These are phyloP conservation scores for Aphodius sticticus DNA, from an alignment of 2,888 invertebrate genomes.

Conservation along the genomic window DNA sequence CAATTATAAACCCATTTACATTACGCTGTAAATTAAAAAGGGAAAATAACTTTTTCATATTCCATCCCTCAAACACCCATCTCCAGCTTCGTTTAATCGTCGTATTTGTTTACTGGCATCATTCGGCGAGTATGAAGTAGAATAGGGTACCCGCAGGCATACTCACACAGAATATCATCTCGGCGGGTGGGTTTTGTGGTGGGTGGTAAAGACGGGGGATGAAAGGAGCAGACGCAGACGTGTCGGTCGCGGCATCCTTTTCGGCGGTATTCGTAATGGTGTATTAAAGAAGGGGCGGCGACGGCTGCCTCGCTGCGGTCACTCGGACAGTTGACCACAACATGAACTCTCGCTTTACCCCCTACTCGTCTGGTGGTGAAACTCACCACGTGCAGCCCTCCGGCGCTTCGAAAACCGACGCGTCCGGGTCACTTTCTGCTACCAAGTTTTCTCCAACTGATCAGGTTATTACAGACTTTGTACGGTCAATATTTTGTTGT, in stretches of 20 bases:
- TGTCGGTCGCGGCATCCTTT: slow-evolving; percentile 4
- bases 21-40: background rate
- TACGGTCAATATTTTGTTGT: background rate
- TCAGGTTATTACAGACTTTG: background rate
- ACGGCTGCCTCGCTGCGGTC: slow-evolving; percentile 8
- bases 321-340: slow-evolving; percentile 25
- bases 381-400: background rate
- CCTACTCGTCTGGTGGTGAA: slow-evolving; percentile 13
- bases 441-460: background rate
- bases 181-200: background rate
- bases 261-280: background rate
- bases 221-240: slow-evolving; percentile 4
- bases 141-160: background rate
- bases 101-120: background rate
- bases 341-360: slow-evolving; percentile 24
- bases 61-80: background rate
- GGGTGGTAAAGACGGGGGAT: background rate
- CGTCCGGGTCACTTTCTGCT: background rate
- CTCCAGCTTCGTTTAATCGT: background rate
- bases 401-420: slow-evolving; percentile 22
- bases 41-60: background rate
- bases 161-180: background rate
- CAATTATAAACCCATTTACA: background rate
- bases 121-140: background rate
- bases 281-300: slow-evolving; percentile 21